Evolutionary conservation across 1,140 invertebrate species (phyloP).

Genomic region (Leptoteleia sp.): DNA sequence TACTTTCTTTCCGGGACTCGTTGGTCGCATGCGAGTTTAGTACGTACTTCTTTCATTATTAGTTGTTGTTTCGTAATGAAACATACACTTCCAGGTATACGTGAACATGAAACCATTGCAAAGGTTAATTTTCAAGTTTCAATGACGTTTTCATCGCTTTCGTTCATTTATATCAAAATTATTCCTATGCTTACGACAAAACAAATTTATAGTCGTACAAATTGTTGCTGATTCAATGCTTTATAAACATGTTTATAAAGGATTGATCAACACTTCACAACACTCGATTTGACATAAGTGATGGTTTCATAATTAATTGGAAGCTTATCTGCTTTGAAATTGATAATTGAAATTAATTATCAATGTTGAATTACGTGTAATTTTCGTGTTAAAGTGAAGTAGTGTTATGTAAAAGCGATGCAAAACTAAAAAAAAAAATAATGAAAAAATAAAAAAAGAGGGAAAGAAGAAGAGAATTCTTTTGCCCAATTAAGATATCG

Average conservation of each 20-base stretch:
- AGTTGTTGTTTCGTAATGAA: slow-evolving; percentile 63
- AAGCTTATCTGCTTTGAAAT: slow-evolving; percentile 14
- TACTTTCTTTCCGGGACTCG: slow-evolving; percentile 79
- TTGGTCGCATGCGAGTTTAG: slow-evolving; percentile 47
- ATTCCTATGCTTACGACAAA: neutral
- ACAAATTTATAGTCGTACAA: slow-evolving; percentile 2
- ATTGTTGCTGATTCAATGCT: neutral
- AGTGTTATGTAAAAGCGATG: slow-evolving; percentile 19
- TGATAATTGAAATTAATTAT: slow-evolving; percentile 50
- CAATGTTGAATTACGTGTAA: slow-evolving; percentile 27
- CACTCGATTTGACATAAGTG: slow-evolving; percentile 20
- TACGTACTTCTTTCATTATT: slow-evolving; percentile 56
- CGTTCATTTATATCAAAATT: slow-evolving; percentile 1
- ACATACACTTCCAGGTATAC: slow-evolving; percentile 67
- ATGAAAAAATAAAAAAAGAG: too few relatives aligned
- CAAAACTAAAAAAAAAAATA: too few relatives aligned
- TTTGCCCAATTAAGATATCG: slow-evolving; percentile 49
- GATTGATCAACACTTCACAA: slow-evolving; percentile 15
- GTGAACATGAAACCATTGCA: slow-evolving; percentile 50
- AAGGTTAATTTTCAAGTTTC: slow-evolving; percentile 70
- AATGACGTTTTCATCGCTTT: slow-evolving; percentile 34
- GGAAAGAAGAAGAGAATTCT: slow-evolving; percentile 35
- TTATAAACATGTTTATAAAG: slow-evolving; percentile 19
- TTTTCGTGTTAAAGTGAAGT: slow-evolving; percentile 33
- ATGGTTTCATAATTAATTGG: slow-evolving; percentile 40